phyloP scores from a whole-genome alignment of 2,113 vertebrate species.

The Toxotes chatareus region DNA sequence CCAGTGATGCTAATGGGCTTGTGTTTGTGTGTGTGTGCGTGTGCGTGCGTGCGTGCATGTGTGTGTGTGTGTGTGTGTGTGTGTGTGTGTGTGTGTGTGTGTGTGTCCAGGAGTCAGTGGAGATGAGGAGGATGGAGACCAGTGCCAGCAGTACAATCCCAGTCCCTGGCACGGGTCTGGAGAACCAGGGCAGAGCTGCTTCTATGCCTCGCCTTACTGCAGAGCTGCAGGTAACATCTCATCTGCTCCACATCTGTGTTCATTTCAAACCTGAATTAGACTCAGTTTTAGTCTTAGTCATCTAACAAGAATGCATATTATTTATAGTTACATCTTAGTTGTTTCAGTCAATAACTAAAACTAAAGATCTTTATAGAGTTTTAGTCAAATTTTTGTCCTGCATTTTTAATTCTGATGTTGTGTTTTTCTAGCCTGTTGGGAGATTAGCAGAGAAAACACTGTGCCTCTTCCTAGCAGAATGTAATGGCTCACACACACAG shows the following conservation, averaged over 20 bases:
- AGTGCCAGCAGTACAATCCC: conserved; percentile 77
- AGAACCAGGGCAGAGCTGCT: conserved; percentile 91
- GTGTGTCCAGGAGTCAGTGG: conserved; percentile 86
- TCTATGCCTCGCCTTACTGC: conserved; percentile 94
- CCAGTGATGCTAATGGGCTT: background rate
- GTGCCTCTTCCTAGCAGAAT: background rate
- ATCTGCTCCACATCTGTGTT: background rate
- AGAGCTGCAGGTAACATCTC: conserved; percentile 88
- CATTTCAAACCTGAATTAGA: background rate
- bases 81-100: conserved; percentile 47
- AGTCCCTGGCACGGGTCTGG: conserved; percentile 86
- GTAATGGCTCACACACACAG: background rate
- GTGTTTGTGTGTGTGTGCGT: conserved; percentile 42
- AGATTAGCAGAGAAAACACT: background rate
- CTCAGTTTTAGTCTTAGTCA: too few relatives aligned
- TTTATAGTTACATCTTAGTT: background rate
- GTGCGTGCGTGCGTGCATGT: too few relatives aligned
- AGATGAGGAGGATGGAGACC: conserved; percentile 90
- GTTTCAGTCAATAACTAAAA: background rate
- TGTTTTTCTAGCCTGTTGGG: background rate
- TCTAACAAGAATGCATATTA: too few relatives aligned
- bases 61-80: too few relatives aligned
- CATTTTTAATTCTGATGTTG: background rate
- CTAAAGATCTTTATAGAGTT: background rate
- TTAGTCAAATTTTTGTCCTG: background rate